Evolutionary conservation across 1,140 invertebrate genomes (phyloP), one percentile per base, ranked within the genome.

Genomic region (Zophobas morio): DNA sequence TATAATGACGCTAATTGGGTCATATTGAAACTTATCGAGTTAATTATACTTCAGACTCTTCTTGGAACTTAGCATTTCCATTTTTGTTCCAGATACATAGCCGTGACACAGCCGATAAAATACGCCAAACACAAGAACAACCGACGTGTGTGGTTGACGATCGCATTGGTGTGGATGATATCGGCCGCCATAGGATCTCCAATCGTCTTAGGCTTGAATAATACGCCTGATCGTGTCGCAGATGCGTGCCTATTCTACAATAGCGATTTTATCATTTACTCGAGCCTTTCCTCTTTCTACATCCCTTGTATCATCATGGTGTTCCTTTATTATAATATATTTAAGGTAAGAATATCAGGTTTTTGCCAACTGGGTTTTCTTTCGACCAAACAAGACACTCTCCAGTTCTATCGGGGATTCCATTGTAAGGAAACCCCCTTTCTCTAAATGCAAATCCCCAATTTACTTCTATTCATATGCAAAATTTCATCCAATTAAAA

Each of bases 271-370:
- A 96, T 99, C 84, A 95, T 99, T 80, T 98, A 97, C 87, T 99
- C 97, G 6, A 99, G 98, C 53, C 91, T 99, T 82, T 96, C 95
- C 71, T 99, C 98, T 80, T 99, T 99, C 91, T 99, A 99, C 87
- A 99, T 99, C 84, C 98, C 98, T 2, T 99, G 98, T 87, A 93
- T 99, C 83, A 96, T 99, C 83, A 99, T 99, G 97, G 95, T 99
- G 85, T 96, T 97, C 87, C 92, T 99, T 37, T 99, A 99, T 87
- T 99, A 96, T 88, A 96, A 94, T 88, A 99, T 99, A 89, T 99
- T 99, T 89, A 96, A 93, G 93, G 95, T 96, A 85, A 90, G 89
- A 85, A 6, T n/a, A 6, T 6, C 0, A 60, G 8, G 33, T 60
- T 37, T 60, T 60, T 60, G 1, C 60, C 60, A 47, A 6, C 60